These are phyloP conservation scores for Notarius quadriscutis DNA, from an alignment of 2,113 vertebrate species.

Conservation along the genomic window DNA sequence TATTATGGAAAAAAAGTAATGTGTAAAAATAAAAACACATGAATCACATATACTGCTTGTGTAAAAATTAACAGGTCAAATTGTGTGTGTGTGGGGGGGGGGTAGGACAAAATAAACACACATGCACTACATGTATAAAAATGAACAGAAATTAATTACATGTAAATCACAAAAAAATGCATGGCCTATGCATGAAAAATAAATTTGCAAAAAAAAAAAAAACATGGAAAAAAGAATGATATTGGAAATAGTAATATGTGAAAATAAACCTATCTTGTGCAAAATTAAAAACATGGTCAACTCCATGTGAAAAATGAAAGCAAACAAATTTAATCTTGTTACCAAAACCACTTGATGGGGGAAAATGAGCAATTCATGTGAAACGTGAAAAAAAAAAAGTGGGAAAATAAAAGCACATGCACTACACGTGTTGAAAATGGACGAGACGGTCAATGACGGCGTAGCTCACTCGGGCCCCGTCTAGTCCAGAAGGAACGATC, in stretches of 20 bases:
- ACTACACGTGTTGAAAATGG: too few relatives aligned
- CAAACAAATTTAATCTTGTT: not conserved
- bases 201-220: not conserved
- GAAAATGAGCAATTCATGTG: not conserved
- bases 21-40: not conserved
- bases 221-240: not conserved
- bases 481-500: too few relatives aligned
- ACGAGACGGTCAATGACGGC: too few relatives aligned
- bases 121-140: not conserved
- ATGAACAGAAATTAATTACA: not conserved
- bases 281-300: too few relatives aligned
- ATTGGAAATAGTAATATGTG: not conserved
- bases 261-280: too few relatives aligned
- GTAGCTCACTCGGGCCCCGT: too few relatives aligned
- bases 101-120: not conserved
- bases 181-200: not conserved
- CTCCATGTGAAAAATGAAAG: not conserved
- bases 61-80: not conserved
- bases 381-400: not conserved
- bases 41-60: not conserved
- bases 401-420: not conserved
- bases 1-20: not conserved
- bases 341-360: not conserved
- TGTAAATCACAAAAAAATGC: not conserved
- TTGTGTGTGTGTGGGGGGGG: not conserved